Percentiles rank a stretch among this genome's conserved stretches.
phyloP scores from a whole-genome alignment of 1,140 invertebrate species.

The Asbolus verrucosus region DNA sequence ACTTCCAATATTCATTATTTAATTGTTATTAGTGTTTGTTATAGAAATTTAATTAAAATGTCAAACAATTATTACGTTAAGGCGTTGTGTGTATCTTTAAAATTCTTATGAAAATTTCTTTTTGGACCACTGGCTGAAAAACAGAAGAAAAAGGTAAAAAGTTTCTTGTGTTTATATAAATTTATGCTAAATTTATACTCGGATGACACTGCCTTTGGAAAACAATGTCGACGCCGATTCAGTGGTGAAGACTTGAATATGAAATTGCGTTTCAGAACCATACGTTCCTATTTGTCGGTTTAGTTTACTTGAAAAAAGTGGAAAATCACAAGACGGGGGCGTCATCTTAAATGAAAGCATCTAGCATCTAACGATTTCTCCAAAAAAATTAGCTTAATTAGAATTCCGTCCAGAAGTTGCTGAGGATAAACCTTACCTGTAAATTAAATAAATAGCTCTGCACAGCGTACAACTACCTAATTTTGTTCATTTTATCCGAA shows the following conservation, averaged over 20 bases:
- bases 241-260: background rate
- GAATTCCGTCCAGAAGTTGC: background rate
- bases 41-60: too few species aligned
- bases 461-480: too few species aligned
- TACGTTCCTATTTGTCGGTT: background rate
- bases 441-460: background rate
- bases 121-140: background rate
- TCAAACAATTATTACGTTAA: too few species aligned
- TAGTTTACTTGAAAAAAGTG: background rate
- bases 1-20: too few species aligned
- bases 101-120: background rate
- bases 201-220: background rate
- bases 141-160: background rate
- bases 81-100: background rate
- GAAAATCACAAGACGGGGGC: background rate
- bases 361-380: too few species aligned
- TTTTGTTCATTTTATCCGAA: too few species aligned
- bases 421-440: background rate
- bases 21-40: too few species aligned
- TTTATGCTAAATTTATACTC: constrained; percentile 1
- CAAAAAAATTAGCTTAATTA: background rate
- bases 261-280: background rate
- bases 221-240: constrained; percentile 1
- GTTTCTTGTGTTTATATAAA: background rate
- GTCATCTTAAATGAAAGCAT: background rate